Evolutionary conservation across 2,113 vertebrate species (phyloP).

Genomic region (Colius striatus): DNA sequence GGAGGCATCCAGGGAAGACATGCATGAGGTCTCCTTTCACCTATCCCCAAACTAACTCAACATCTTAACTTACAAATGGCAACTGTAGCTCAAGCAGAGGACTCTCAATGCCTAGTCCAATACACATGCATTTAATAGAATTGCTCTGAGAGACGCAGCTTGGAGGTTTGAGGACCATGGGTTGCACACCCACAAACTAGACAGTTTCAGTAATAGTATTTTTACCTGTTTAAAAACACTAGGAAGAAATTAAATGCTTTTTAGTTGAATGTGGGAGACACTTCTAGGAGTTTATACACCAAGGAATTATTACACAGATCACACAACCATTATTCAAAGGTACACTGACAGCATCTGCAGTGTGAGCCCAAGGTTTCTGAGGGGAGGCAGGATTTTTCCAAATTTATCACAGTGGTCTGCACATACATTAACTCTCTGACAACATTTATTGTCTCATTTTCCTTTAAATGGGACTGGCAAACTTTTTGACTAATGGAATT

Average conservation of each 20-base stretch:
- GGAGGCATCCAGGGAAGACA: not conserved
- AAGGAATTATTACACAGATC: not conserved
- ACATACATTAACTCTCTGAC: not conserved
- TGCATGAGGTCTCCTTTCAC: not conserved
- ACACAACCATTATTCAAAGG: not conserved
- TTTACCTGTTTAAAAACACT: constrained; percentile 2
- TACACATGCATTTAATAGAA: not conserved
- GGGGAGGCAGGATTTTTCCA: not conserved
- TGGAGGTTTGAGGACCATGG: not conserved
- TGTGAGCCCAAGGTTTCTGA: not conserved
- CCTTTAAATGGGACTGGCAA: not conserved
- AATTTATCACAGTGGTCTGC: constrained; percentile 12
- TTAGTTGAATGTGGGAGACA: not conserved
- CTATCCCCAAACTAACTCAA: not conserved
- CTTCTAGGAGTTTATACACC: not conserved
- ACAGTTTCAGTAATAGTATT: not conserved
- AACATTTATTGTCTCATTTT: constrained; percentile 1
- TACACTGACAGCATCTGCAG: not conserved
- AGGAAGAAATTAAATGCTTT: not conserved
- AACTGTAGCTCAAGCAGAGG: not conserved
- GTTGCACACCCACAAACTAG: not conserved
- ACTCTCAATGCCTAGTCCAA: not conserved
- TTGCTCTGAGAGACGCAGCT: not conserved
- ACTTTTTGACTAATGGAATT: not conserved
- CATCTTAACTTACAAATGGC: not conserved